Percentiles rank a stretch among this genome's conserved stretches.
Conservation (phyloP, 1,140 invertebrate species). For the Trichogramma pretiosum region DNA sequence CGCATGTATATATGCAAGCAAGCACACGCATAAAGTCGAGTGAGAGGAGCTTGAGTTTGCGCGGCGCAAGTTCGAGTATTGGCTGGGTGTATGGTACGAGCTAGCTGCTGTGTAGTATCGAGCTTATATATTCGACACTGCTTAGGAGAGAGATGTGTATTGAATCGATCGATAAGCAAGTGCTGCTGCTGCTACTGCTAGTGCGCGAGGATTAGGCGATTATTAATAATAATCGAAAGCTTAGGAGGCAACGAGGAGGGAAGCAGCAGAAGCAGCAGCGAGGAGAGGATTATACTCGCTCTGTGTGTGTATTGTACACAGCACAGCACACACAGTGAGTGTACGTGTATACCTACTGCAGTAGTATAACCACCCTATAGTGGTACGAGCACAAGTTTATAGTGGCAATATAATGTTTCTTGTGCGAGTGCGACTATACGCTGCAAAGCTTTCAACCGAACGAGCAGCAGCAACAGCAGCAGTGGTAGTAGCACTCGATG, state of each 20-base stretch:
- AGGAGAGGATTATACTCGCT: background rate
- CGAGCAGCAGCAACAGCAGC: too few species aligned
- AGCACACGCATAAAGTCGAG: background rate
- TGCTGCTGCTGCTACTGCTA: conserved; percentile 6
- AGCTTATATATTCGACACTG: too few species aligned
- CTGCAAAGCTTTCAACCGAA: too few species aligned
- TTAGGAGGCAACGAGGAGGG: too few species aligned
- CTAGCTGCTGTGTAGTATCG: background rate
- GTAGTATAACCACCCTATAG: background rate
- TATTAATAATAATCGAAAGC: conserved; percentile 17
- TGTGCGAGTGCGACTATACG: too few species aligned
- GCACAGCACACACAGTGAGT: background rate
- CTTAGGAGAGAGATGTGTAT: background rate
- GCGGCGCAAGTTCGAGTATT: background rate
- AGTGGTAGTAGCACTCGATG: too few species aligned
- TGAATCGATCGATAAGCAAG: conserved; percentile 13
- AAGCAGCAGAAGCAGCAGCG: too few species aligned
- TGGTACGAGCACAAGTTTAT: background rate
- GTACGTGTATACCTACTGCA: background rate
- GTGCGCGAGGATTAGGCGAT: conserved; percentile 12
- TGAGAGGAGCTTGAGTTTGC: background rate
- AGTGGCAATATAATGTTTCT: background rate
- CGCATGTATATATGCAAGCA: conserved; percentile 3
- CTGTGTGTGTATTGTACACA: background rate
- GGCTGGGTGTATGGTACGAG: background rate